A percentile compares a stretch with the other conserved stretches of the same genome.
Evolutionary conservation across 2,888 invertebrate genomes (phyloP).

Genomic region (Scotopteryx bipunctaria): DNA sequence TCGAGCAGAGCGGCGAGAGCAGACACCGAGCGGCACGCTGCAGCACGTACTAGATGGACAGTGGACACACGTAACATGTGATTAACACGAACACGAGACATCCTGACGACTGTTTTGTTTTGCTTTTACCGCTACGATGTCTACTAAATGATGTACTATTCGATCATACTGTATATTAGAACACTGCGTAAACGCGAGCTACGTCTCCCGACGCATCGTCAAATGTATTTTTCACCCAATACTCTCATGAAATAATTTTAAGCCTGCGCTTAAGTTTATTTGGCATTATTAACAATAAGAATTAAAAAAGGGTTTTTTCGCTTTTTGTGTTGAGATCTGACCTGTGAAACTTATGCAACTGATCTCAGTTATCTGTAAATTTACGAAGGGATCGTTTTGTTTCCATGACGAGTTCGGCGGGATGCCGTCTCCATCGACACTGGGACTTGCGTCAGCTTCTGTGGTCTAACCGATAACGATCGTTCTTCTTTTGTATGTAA

Average conservation of each 20-base stretch:
- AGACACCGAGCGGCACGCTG: conserved; percentile 53
- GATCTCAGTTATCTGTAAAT: conserved; percentile 58
- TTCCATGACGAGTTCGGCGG: conserved; percentile 30
- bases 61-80: conserved; percentile 73
- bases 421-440: conserved; percentile 53
- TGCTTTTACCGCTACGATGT: conserved; percentile 83
- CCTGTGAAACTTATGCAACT: conserved; percentile 60
- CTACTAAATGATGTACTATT: conserved; percentile 71
- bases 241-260: conserved; percentile 72
- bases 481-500: conserved; percentile 39
- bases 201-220: conserved; percentile 68
- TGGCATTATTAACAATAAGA: conserved; percentile 74
- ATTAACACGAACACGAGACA: conserved; percentile 79
- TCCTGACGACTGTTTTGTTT: conserved; percentile 76
- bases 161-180: conserved; percentile 66
- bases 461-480: conserved; percentile 41
- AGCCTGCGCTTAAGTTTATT: conserved; percentile 74
- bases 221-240: conserved; percentile 83
- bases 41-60: background rate
- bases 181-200: conserved; percentile 58
- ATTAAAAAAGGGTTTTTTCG: conserved; percentile 61
- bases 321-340: conserved; percentile 76
- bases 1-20: conserved; percentile 42
- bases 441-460: conserved; percentile 58
- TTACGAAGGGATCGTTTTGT: conserved; percentile 26